Conservation (phyloP, 2,797 vertebrate genomes). For the Enteromius afrohamiltoni region DNA sequence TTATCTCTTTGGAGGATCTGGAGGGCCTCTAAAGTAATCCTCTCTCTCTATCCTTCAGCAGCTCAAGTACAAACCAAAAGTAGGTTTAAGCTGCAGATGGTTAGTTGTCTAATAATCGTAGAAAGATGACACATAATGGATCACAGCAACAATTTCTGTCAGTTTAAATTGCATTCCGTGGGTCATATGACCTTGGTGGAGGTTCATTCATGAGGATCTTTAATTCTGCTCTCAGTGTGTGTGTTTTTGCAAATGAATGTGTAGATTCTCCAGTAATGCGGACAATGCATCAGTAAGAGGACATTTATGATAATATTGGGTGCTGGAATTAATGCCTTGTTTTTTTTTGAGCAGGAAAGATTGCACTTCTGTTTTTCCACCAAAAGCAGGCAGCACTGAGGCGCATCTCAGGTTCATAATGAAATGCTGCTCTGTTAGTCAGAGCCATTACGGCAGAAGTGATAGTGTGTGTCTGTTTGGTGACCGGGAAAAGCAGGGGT, state of each 20-base stretch:
- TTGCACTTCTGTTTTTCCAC: slow-evolving; percentile 17
- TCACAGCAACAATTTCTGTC: neutral
- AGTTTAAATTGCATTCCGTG: neutral
- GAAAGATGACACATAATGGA: neutral
- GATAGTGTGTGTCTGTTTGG: slow-evolving; percentile 25
- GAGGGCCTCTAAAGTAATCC: slow-evolving; percentile 2
- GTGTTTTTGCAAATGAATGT: slow-evolving; percentile 48
- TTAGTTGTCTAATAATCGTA: neutral
- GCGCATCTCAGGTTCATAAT: neutral
- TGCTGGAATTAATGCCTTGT: neutral
- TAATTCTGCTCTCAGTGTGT: neutral
- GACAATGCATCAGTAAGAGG: neutral
- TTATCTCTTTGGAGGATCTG: slow-evolving; percentile 1
- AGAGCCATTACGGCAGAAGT: slow-evolving; percentile 51
- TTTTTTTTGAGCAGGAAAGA: neutral
- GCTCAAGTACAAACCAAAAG: slow-evolving; percentile 10
- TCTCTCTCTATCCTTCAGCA: neutral
- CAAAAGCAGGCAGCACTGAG: slow-evolving; percentile 49
- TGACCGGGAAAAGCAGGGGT: neutral
- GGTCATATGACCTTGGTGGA: neutral
- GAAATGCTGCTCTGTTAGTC: slow-evolving; percentile 50
- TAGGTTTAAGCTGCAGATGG: neutral
- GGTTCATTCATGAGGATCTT: slow-evolving; percentile 4
- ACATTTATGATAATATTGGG: neutral
- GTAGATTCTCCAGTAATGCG: neutral